Evolutionary conservation across 2,113 vertebrate genomes (phyloP).

Genomic region (Coreoperca whiteheadi): DNA sequence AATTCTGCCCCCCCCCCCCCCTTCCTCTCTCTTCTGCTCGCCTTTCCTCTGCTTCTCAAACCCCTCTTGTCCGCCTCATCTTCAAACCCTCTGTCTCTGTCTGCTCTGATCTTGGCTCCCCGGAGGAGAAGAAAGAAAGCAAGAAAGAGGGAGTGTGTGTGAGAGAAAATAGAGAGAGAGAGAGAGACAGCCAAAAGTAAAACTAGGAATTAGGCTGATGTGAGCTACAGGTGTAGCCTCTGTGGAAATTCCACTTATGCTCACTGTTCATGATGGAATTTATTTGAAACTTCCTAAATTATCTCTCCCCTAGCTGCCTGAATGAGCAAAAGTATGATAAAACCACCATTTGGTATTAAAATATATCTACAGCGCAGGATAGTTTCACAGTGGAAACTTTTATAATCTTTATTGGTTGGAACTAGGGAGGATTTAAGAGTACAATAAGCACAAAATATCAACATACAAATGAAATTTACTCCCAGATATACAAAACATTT

Average conservation of each 20-base stretch:
- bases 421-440: conserved; percentile 22
- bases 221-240: conserved; percentile 26
- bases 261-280: neutral
- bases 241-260: conserved; percentile 5
- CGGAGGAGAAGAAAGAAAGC: conserved; percentile 41
- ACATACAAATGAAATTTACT: conserved; percentile 44
- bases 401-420: conserved; percentile 54
- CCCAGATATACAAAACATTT: conserved; percentile 80
- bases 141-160: neutral
- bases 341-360: conserved; percentile 44
- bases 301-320: conserved; percentile 2
- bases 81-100: conserved; percentile 35
- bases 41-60: conserved; percentile 55
- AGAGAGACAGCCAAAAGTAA: neutral
- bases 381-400: conserved; percentile 57
- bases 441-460: conserved; percentile 32
- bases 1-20: conserved; percentile 61
- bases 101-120: conserved; percentile 51
- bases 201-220: conserved; percentile 16
- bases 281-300: neutral
- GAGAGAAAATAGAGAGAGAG: conserved; percentile 1
- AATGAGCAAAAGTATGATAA: conserved; percentile 17
- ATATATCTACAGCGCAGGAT: conserved; percentile 22
- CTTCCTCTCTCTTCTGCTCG: conserved; percentile 5
- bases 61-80: conserved; percentile 46